Conservation (phyloP, 2,113 vertebrate genomes). For the Odocoileus hemionus region DNA sequence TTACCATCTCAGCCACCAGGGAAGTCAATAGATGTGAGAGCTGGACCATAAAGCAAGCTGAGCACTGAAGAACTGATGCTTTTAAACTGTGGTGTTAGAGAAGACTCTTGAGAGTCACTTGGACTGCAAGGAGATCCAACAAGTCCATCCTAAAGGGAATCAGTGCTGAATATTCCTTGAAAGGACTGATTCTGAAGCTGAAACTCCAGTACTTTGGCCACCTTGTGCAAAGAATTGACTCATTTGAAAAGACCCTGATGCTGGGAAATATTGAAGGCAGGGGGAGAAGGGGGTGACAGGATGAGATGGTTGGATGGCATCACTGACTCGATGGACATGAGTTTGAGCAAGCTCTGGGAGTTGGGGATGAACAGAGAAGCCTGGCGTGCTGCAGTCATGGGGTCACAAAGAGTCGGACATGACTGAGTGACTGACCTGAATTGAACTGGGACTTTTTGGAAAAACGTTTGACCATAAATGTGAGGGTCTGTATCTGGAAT, state of each 20-base stretch:
- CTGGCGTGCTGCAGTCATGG: rapidly evolving
- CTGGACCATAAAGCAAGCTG: background rate
- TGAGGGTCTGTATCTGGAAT: no score
- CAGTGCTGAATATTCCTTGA: rapidly evolving
- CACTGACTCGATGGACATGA: rapidly evolving
- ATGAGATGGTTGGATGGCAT: background rate
- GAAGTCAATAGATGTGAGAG: background rate
- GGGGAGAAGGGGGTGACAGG: rapidly evolving
- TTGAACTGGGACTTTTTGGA: background rate
- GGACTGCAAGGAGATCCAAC: background rate
- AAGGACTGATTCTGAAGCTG: background rate
- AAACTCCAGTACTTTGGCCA: background rate
- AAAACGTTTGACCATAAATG: no score
- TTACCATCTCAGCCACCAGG: no score
- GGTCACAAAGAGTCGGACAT: rapidly evolving
- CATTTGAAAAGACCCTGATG: background rate
- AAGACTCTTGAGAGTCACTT: background rate
- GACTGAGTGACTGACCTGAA: background rate
- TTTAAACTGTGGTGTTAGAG: background rate
- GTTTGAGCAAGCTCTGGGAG: rapidly evolving
- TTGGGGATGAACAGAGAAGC: background rate
- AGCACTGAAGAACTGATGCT: rapidly evolving
- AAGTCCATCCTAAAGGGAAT: background rate
- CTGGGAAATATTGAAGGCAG: background rate
- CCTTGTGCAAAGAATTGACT: background rate